Evolutionary conservation across 2,113 vertebrate species (phyloP).

Genomic region (Azemiops feae): DNA sequence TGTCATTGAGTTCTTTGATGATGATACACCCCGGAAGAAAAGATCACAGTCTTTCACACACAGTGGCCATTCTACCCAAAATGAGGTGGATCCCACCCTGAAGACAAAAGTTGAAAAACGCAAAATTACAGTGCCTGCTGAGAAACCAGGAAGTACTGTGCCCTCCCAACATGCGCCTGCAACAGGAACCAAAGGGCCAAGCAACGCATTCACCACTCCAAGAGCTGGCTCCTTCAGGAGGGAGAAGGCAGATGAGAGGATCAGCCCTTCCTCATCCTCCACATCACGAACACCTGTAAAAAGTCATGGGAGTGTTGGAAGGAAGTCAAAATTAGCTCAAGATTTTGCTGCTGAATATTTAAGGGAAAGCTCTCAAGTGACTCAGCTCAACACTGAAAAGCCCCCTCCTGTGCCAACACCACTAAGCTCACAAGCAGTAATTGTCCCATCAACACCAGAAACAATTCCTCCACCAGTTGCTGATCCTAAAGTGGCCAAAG

Average conservation of each 20-base stretch:
- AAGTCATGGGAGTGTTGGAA: conserved; percentile 83
- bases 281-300: conserved; percentile 64
- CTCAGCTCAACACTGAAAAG: conserved; percentile 61
- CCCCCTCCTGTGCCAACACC: conserved; percentile 53
- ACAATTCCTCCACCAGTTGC: conserved; percentile 34
- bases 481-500: conserved; percentile 65
- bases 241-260: conserved; percentile 85
- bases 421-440: conserved; percentile 42
- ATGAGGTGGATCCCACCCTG: conserved; percentile 66
- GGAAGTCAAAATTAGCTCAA: conserved; percentile 89
- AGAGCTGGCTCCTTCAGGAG: conserved; percentile 83
- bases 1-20: conserved; percentile 88
- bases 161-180: conserved; percentile 33
- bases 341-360: conserved; percentile 85
- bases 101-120: conserved; percentile 77
- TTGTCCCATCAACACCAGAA: conserved; percentile 50
- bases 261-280: conserved; percentile 61
- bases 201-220: conserved; percentile 62
- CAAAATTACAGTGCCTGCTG: conserved; percentile 54
- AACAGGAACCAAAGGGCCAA: conserved; percentile 66
- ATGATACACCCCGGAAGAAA: conserved; percentile 79
- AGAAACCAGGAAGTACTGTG: conserved; percentile 58
- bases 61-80: conserved; percentile 64
- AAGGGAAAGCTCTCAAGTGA: conserved; percentile 60
- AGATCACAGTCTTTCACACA: conserved; percentile 86